Conservation (phyloP, 2,113 vertebrate genomes). For the Muntiacus reevesi region DNA sequence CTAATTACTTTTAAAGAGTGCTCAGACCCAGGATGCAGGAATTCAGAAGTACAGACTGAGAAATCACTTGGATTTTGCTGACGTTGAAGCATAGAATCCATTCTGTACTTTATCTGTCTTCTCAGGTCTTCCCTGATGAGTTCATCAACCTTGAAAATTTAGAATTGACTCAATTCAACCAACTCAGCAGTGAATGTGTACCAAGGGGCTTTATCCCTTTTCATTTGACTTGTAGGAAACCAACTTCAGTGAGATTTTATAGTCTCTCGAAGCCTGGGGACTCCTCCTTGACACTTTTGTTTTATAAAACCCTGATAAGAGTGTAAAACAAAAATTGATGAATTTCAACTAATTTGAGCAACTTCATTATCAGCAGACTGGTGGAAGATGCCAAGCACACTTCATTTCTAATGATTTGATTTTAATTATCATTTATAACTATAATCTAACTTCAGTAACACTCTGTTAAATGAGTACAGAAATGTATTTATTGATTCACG, state of each 20-base stretch:
- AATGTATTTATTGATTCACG: conserved; percentile 65
- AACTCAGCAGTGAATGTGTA: conserved; percentile 32
- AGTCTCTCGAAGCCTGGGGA: conserved; percentile 35
- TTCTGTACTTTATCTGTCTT: conserved; percentile 38
- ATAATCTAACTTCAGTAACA: conserved; percentile 24
- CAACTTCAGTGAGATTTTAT: conserved; percentile 63
- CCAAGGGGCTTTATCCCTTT: neutral
- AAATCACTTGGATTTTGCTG: conserved; percentile 18
- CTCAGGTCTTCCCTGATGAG: conserved; percentile 32
- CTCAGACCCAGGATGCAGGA: neutral
- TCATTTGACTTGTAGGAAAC: conserved; percentile 46
- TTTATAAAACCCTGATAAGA: conserved; percentile 26
- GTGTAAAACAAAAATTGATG: conserved; percentile 44
- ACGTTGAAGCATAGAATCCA: neutral
- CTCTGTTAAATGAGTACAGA: conserved; percentile 50
- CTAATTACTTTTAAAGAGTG: neutral
- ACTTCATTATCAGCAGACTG: neutral
- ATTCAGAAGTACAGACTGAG: neutral
- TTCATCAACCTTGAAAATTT: conserved; percentile 61
- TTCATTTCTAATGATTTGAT: conserved; percentile 56
- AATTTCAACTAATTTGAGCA: conserved; percentile 50
- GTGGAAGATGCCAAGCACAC: neutral
- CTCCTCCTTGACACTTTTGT: neutral
- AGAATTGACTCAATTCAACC: conserved; percentile 41
- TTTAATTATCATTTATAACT: conserved; percentile 71